Percentiles rank a stretch among this genome's conserved stretches.
Conservation (phyloP, 2,113 vertebrate species). For the Diglossa brunneiventris region DNA sequence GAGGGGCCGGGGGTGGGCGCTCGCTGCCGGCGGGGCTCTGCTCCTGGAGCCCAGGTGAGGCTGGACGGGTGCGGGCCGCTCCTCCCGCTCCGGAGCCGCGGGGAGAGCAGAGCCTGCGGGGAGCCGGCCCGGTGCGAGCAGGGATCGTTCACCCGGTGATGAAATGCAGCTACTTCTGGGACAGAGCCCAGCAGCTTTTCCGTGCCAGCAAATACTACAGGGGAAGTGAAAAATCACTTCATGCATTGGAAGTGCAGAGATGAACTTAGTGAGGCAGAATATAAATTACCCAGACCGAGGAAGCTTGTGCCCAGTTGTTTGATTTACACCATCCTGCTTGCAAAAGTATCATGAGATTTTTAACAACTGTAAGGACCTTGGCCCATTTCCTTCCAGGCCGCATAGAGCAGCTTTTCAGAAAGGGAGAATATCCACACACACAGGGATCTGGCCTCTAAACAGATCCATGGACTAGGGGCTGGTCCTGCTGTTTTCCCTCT, state of each 20-base stretch:
- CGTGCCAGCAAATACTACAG: constrained; percentile 61
- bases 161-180: constrained; percentile 65
- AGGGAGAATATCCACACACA: not conserved
- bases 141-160: constrained; percentile 41
- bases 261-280: constrained; percentile 56
- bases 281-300: constrained; percentile 35
- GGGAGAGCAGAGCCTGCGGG: not conserved
- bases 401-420: not conserved
- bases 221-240: constrained; percentile 60
- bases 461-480: accelerated
- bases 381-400: constrained; percentile 26
- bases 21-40: not conserved
- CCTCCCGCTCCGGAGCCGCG: not conserved
- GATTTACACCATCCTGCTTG: constrained; percentile 42
- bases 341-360: constrained; percentile 42
- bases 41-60: not conserved
- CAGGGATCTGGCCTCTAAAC: not conserved
- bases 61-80: not conserved
- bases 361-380: constrained; percentile 27
- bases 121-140: not conserved
- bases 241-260: constrained; percentile 58
- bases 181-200: constrained; percentile 57
- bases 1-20: not conserved
- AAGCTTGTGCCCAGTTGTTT: constrained; percentile 23
- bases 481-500: not conserved